Evolutionary conservation across 2,888 invertebrate genomes (phyloP).

Genomic region (Argyresthia goedartella): DNA sequence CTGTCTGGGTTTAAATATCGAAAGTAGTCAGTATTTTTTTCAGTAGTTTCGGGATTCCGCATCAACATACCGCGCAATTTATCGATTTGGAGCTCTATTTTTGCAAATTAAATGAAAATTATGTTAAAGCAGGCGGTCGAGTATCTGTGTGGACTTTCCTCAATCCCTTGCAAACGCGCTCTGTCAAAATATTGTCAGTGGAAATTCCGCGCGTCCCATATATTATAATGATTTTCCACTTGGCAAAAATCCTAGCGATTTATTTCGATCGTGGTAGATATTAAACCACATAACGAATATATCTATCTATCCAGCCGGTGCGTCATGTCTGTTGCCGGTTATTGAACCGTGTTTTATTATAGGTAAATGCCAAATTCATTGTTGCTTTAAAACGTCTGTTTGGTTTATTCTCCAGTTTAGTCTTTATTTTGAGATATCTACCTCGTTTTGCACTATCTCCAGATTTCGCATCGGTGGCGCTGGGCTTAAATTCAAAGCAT

Average conservation of each 20-base stretch:
- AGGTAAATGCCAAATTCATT: slow-evolving; percentile 8
- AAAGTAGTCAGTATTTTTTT: too few species aligned
- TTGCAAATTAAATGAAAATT: slow-evolving; percentile 17
- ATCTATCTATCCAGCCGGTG: slow-evolving; percentile 41
- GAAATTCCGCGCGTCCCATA: slow-evolving; percentile 66
- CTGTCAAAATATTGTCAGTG: slow-evolving; percentile 71
- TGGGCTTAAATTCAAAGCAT: too few species aligned
- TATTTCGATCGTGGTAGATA: slow-evolving; percentile 65
- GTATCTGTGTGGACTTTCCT: slow-evolving; percentile 34
- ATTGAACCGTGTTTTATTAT: slow-evolving; percentile 59
- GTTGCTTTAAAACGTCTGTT: neutral
- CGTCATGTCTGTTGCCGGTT: slow-evolving; percentile 50
- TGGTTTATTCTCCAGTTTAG: neutral
- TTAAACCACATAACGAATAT: slow-evolving; percentile 61
- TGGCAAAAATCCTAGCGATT: slow-evolving; percentile 70
- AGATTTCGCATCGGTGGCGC: too few species aligned
- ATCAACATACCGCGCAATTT: too few species aligned
- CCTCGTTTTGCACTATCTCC: too few species aligned
- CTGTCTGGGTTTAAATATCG: too few species aligned
- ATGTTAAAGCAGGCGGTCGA: slow-evolving; percentile 28
- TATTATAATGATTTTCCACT: slow-evolving; percentile 66
- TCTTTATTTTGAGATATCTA: too few species aligned
- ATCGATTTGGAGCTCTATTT: neutral
- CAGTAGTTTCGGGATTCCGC: too few species aligned
- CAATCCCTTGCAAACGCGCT: slow-evolving; percentile 51